phyloP scores from a whole-genome alignment of 2,888 invertebrate species.

The Hyposoter dolosus region DNA sequence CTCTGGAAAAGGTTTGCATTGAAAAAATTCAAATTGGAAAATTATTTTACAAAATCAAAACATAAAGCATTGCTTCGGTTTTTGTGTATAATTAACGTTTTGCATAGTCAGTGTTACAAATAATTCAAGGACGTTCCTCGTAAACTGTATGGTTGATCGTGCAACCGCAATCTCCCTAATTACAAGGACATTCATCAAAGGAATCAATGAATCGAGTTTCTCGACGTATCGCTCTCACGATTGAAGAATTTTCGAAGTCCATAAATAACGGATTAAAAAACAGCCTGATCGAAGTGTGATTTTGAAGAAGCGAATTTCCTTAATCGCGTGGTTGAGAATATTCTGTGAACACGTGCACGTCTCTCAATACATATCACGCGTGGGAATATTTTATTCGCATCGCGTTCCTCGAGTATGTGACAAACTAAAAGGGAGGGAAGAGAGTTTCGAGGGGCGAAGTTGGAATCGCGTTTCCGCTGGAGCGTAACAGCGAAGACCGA shows the following conservation, averaged over 20 bases:
- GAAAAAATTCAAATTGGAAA: no score
- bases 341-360: background rate
- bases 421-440: conserved; percentile 1
- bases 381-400: conserved; percentile 56
- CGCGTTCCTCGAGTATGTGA: conserved; percentile 11
- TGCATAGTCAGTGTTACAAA: no score
- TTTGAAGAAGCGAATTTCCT: background rate
- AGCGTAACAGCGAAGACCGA: conserved; percentile 53
- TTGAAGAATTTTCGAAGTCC: background rate
- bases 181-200: no score
- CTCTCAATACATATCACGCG: conserved; percentile 6
- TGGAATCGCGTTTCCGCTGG: conserved; percentile 65
- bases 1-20: no score
- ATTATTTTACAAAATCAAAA: no score
- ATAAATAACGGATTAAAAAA: background rate
- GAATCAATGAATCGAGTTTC: no score
- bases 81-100: no score
- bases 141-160: no score
- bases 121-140: no score
- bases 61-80: no score
- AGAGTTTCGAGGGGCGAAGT: conserved; percentile 22
- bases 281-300: background rate
- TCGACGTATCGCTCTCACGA: no score
- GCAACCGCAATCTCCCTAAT: no score
- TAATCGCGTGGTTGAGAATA: background rate